Percentiles rank a stretch among this genome's conserved stretches.
phyloP scores from a whole-genome alignment of 2,797 vertebrate genomes.

The Nasua narica region DNA sequence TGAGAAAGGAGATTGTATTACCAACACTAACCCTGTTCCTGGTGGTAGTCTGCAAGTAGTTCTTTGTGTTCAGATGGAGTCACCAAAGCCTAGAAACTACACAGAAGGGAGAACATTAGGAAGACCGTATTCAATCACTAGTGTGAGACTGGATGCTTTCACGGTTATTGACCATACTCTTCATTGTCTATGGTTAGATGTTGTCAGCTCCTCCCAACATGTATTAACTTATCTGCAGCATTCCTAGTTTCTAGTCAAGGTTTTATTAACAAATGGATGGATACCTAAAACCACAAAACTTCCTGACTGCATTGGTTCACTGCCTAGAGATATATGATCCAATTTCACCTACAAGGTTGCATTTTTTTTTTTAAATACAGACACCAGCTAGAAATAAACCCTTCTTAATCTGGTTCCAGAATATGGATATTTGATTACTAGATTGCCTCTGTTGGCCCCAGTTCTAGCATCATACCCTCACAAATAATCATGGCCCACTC shows the following conservation, averaged over 20 bases:
- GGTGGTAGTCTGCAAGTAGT: not conserved
- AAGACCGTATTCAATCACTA: not conserved
- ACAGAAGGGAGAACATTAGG: not conserved
- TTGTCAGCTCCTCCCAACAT: not conserved
- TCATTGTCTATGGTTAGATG: not conserved
- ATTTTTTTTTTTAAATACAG: not conserved
- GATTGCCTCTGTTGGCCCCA: not conserved
- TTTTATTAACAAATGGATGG: not conserved
- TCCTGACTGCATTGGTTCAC: not conserved
- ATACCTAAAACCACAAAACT: not conserved
- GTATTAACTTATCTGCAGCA: not conserved
- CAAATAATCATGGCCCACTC: not conserved
- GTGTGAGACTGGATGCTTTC: not conserved
- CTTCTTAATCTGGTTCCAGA: not conserved
- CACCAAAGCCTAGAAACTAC: not conserved
- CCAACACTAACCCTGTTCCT: not conserved
- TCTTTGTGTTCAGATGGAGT: not conserved
- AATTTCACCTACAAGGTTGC: not conserved
- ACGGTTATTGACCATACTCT: not conserved
- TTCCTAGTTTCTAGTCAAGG: not conserved
- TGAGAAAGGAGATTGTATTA: not conserved
- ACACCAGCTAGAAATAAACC: not conserved
- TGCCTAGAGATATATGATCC: not conserved
- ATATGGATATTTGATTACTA: not conserved
- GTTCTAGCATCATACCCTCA: not conserved